Conservation (phyloP, 2,888 invertebrate genomes). For the Calliopum simillimum region DNA sequence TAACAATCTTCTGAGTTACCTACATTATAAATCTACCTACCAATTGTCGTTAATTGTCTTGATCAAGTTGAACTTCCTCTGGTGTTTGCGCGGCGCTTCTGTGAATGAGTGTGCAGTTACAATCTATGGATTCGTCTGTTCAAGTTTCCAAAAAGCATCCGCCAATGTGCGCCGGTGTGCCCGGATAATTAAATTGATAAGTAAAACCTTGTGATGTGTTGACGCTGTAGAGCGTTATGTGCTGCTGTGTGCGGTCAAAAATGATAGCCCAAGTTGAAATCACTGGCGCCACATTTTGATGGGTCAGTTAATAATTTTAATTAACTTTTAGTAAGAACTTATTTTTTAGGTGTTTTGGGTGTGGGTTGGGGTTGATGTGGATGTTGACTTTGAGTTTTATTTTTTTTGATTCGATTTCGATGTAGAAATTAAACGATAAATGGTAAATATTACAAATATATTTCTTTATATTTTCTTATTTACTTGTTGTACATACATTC, state of each 20-base stretch:
- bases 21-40: slow-evolving; percentile 4
- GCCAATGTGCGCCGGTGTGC: slow-evolving; percentile 46
- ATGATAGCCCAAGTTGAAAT: slow-evolving; percentile 34
- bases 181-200: slow-evolving; percentile 57
- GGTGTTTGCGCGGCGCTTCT: neutral
- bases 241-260: slow-evolving; percentile 10
- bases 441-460: too few relatives aligned
- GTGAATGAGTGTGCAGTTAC: slow-evolving; percentile 23
- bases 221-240: neutral
- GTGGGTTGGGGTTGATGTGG: neutral
- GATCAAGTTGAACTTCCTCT: slow-evolving; percentile 6
- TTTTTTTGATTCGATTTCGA: too few relatives aligned
- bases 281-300: slow-evolving; percentile 55
- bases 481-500: too few relatives aligned
- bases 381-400: too few relatives aligned
- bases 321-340: slow-evolving; percentile 49
- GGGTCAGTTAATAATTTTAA: slow-evolving; percentile 54
- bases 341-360: neutral
- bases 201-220: slow-evolving; percentile 36
- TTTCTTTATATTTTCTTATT: too few relatives aligned
- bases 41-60: too few relatives aligned
- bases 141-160: slow-evolving; percentile 44
- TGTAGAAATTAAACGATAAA: too few relatives aligned
- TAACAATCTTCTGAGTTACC: slow-evolving; percentile 9
- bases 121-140: slow-evolving; percentile 35